Base-by-base conservation (phyloP, 2,113 vertebrate species). In the Prochilodus magdalenae region DNA sequence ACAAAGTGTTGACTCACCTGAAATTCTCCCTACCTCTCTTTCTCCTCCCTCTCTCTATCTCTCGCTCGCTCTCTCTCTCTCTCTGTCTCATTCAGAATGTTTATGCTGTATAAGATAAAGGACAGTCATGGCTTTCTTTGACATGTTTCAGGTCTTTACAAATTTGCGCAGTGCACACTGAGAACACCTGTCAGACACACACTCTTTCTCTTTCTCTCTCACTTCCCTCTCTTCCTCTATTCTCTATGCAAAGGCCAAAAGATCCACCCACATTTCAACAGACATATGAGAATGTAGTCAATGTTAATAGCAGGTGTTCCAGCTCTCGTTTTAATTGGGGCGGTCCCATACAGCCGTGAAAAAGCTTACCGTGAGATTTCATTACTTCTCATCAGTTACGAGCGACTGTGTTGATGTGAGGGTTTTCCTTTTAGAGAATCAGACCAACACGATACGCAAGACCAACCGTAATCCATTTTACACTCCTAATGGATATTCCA, bases 241-340 rank as follows among this genome's bases (percentile, higher is more conserved):
- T 75, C 51, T 70, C 55, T 70, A 20, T 69, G 16, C 16, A 47
- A 77, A 76, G 73, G 78, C 77, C 79, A 81, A 22, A 72, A 16
- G 44, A 53, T 72, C 47, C 24, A 66, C 49, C 26, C 49, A 12
- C n/a, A 77, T 62, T 29, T 7, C 10, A 60, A 67, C 71, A 57
- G 24, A 60, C 33, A 75, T 30, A 67, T 30, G n/a, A 51, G n/a
- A 24, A 77, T 24, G 55, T 74, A 73, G 14, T 30, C 51, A 67
- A 82, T 76, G 33, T 55, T 33, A 83, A 72, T 69, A 80, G 72
- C 83, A 83, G 83, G 86, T 87, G 73, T 70, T 53, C 36, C 53
- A 59, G 51, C 69, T 66, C 72, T 72, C 27, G 6, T 80, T 73
- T 81, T 49, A 66, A 55, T 47, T 22, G 18, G 18, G 13, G 51